Base-by-base conservation (phyloP, 2,888 invertebrate species). In the Deroplatys truncata region DNA sequence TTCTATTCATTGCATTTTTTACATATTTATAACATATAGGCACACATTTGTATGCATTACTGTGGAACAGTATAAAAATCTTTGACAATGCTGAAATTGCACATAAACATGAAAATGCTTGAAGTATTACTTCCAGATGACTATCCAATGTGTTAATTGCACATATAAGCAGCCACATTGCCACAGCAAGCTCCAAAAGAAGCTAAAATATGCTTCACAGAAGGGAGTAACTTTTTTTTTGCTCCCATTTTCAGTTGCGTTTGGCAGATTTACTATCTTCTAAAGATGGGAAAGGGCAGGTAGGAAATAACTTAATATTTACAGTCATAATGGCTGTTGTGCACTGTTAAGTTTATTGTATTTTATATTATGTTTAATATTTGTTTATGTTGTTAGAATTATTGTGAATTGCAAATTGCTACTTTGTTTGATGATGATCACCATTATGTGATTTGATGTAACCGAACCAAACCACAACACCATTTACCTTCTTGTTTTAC, bases 241-340 rank as follows among this genome's bases (percentile, higher is more conserved):
- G 87, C 87, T 87, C 87, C 82, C 87, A 82, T 83, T 87, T 87
- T 87, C 87, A 87, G 87, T 72, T 87, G n/a, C 87, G 87, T 28
- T 87, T 87, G 82, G 82, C 82, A 87, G 87, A 87, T 83, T 87
- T 87, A 83, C 83, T 87, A 87, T 87, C 87, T 83, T 35, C 87
- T 87, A 87, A 87, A 87, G 87, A 87, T 82, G 83, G 72, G 43
- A 87, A 87, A 87, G 83, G 87, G 82, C 82, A 87, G 87, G 87
- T 87, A 87, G 82, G 87, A 87, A 87, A 28, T 31, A 31, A 25
- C 72, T 72, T 15, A 72, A 82, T 82, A 82, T 28, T 29, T 16
- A 31, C 86, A 86, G 86, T 86, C 86, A 20, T 82, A 82, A 31
- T 86, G 86, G 86, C 82, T 87, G 87, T 87, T 87, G 83, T 87